phyloP scores from a whole-genome alignment of 2,113 vertebrate genomes.

The Zingel zingel region DNA sequence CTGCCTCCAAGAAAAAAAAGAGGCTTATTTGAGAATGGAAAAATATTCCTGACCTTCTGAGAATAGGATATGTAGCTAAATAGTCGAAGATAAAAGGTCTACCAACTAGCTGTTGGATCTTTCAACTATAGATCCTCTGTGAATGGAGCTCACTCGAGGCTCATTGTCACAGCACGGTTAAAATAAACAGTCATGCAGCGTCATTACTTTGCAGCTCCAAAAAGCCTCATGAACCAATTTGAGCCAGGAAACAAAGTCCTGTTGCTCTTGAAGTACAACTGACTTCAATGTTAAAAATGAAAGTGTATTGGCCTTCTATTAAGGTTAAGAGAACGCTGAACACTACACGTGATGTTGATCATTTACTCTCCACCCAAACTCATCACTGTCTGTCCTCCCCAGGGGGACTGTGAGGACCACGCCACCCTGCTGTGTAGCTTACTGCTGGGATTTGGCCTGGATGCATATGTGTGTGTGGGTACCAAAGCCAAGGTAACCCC shows the following conservation, averaged over 20 bases:
- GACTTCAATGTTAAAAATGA: not conserved
- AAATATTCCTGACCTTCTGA: not conserved
- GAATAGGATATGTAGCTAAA: not conserved
- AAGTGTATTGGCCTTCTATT: not conserved
- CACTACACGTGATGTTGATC: not conserved
- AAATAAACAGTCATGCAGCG: not conserved
- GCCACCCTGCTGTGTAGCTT: constrained; percentile 95
- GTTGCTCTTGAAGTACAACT: not conserved
- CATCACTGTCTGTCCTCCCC: constrained; percentile 25
- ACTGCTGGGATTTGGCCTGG: constrained; percentile 94
- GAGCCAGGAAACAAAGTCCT: not conserved
- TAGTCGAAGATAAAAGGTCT: not conserved
- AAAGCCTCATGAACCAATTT: not conserved
- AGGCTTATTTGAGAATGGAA: not conserved
- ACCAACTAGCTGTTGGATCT: not conserved
- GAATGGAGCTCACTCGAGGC: not conserved
- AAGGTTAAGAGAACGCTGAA: not conserved
- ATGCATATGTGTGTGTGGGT: constrained; percentile 97
- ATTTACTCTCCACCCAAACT: not conserved
- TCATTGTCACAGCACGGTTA: not conserved
- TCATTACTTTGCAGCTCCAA: not conserved
- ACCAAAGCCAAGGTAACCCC: constrained; percentile 92
- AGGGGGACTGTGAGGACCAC: constrained; percentile 99
- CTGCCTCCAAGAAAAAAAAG: not conserved
- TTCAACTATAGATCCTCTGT: not conserved